Evolutionary conservation across 2,888 invertebrate genomes (phyloP).

Genomic region (Dynastes hyllus): DNA sequence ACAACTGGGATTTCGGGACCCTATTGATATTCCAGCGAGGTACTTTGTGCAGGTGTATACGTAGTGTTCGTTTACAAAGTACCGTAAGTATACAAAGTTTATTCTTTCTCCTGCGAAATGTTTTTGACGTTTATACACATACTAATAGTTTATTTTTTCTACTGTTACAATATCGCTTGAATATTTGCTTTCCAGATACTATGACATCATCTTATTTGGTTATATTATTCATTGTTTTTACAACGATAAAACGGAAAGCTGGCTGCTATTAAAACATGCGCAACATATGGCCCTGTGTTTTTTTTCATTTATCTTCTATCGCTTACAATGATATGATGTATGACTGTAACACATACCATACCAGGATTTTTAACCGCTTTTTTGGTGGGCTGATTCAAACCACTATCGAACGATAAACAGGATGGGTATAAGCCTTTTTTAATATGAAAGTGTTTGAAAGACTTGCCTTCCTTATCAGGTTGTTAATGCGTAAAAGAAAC

Average conservation of each 20-base stretch:
- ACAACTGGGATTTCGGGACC: background rate
- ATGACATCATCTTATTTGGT: constrained; percentile 36
- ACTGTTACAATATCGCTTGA: constrained; percentile 4
- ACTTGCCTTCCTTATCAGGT: too few relatives aligned
- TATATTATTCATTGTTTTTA: constrained; percentile 47
- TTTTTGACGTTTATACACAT: background rate
- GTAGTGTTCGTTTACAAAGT: background rate
- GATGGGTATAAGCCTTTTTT: background rate
- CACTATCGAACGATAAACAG: background rate
- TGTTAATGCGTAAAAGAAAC: too few relatives aligned
- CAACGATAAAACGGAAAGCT: constrained; percentile 34
- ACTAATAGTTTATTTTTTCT: background rate
- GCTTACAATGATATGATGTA: constrained; percentile 2
- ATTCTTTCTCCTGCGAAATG: background rate
- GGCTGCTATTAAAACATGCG: constrained; percentile 34
- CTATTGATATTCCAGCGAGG: too few relatives aligned
- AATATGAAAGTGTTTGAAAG: too few relatives aligned
- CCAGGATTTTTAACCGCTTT: background rate
- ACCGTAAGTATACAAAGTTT: background rate
- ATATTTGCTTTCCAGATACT: constrained; percentile 46
- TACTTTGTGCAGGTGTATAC: background rate
- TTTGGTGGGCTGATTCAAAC: background rate
- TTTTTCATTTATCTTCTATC: constrained; percentile 17
- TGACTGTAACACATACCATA: background rate
- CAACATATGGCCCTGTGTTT: constrained; percentile 26